Base-by-base conservation (phyloP, 2,113 vertebrate species). In the Bubalus kerabau region DNA sequence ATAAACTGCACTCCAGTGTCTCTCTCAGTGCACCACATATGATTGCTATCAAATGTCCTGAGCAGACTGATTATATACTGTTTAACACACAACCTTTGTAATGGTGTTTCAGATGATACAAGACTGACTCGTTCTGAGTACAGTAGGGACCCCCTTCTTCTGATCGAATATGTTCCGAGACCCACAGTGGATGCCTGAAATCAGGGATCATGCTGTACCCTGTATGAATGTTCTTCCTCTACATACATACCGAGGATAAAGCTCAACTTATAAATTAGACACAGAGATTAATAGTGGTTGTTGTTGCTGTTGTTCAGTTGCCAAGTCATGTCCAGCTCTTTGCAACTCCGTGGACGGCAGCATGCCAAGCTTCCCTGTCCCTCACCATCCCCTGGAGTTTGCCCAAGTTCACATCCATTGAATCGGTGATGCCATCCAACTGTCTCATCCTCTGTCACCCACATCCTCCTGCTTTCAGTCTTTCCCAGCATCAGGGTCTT, bases 1-100 rank as follows among this genome's bases (percentile, higher is more conserved):
- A 81, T 97, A 56, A 87, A 92, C 95, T 90, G 92, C 43, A 78
- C 82, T 48, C 24, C n/a, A 14, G 26, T 14, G 57, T 84, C 6
- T 94, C 32, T 57, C n/a, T 28, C 87, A 50, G 7, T 28, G 2
- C 15, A 5, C 50, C 24, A 76, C 21, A 0, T 26, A 6, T 91
- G 19, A 40, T 6, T 23, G 19, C 67, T 74, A 74, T 74, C 57
- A 16, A 16, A 36, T 12, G 28, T 87, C 90, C 56, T 11, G 21
- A 46, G 54, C 64, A 21, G 5, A 14, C 84, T 46, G 71, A 50
- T 86, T 57, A 12, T 17, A 19, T 1, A 14, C 91, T 62, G 46
- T 54, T 60, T 60, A 59, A 40, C 89, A 50, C 21, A 32, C 24
- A 13, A 15, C 28, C 30, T 92, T 19, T 91, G 57, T 23, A 16